These are phyloP conservation scores for Ophioninae sp. DNA, from an alignment of 2,888 invertebrate species.

Conservation along the genomic window DNA sequence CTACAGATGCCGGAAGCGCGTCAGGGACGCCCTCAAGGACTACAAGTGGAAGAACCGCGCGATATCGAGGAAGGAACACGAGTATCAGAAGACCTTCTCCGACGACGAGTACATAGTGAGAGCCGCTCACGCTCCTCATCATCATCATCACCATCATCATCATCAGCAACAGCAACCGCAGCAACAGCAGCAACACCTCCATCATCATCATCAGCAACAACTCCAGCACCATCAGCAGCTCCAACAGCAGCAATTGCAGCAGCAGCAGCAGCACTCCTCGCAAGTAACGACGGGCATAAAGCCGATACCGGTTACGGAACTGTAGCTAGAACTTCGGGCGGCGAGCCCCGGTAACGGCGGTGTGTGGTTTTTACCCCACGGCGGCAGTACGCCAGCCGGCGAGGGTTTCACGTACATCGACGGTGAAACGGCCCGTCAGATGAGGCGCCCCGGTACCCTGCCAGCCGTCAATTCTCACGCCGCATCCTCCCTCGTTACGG, in stretches of 20 bases:
- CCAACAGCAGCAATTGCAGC: conserved; percentile 79
- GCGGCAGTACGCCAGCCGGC: conserved; percentile 84
- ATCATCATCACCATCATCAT: conserved; percentile 80
- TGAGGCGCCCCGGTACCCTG: conserved; percentile 80
- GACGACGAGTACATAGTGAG: conserved; percentile 92
- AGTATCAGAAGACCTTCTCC: conserved; percentile 94
- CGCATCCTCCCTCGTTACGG: conserved; percentile 58
- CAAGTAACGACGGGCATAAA: conserved; percentile 81
- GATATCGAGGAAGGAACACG: conserved; percentile 90
- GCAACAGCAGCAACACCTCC: conserved; percentile 79
- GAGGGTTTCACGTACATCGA: conserved; percentile 90
- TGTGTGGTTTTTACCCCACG: conserved; percentile 88
- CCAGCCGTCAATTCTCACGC: conserved; percentile 70
- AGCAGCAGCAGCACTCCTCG: conserved; percentile 77
- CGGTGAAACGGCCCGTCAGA: conserved; percentile 85
- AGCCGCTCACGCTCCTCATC: conserved; percentile 84
- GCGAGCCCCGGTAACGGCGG: conserved; percentile 86
- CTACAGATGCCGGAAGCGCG: conserved; percentile 90
- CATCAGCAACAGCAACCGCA: conserved; percentile 80
- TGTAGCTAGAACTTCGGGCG: conserved; percentile 98
- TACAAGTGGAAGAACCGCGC: conserved; percentile 90
- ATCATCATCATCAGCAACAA: conserved; percentile 80
- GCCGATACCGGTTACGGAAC: conserved; percentile 94
- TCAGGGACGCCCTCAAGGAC: conserved; percentile 91
- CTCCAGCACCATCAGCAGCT: conserved; percentile 80